phyloP scores from a whole-genome alignment of 2,797 vertebrate species.

The Pseudomugil tenellus region DNA sequence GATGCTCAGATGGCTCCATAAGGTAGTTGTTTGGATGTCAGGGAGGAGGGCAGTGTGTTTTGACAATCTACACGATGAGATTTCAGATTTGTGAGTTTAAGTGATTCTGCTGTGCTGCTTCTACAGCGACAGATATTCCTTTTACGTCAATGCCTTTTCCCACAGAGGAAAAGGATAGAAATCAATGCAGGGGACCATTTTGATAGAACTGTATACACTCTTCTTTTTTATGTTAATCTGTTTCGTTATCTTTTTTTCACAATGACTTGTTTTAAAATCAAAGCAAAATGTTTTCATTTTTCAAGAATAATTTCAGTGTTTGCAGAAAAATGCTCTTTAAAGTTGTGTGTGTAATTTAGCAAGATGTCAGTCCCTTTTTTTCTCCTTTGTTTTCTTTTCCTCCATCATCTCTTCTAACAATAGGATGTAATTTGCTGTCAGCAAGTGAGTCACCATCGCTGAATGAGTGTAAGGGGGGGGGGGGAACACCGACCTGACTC shows the following conservation, averaged over 20 bases:
- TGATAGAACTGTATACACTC: conserved; percentile 18
- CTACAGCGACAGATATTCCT: conserved; percentile 18
- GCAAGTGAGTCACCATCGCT: conserved; percentile 9
- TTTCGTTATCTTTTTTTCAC: not conserved
- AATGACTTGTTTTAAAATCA: not conserved
- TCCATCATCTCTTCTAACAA: conserved; percentile 28
- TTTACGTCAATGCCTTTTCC: conserved; percentile 24
- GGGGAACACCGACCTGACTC: conserved; percentile 87
- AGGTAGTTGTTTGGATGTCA: not conserved
- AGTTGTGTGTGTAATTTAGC: not conserved
- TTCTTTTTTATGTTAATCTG: conserved; percentile 16
- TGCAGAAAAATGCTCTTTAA: not conserved
- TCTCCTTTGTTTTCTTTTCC: conserved; percentile 20
- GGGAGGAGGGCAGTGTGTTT: not conserved
- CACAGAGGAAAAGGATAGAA: conserved; percentile 6
- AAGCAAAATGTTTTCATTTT: not conserved
- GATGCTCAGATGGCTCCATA: conserved; percentile 7
- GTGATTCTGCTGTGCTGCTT: conserved; percentile 7
- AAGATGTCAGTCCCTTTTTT: conserved; percentile 20
- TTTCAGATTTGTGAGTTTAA: conserved; percentile 18
- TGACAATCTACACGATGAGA: conserved; percentile 2
- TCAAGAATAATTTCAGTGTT: not conserved
- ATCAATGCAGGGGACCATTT: conserved; percentile 34
- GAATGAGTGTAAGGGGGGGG: conserved; percentile 2
- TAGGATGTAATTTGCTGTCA: conserved; percentile 29